These are phyloP conservation scores for Dipodomys merriami DNA, from an alignment of 2,113 vertebrate species.

Conservation along the genomic window DNA sequence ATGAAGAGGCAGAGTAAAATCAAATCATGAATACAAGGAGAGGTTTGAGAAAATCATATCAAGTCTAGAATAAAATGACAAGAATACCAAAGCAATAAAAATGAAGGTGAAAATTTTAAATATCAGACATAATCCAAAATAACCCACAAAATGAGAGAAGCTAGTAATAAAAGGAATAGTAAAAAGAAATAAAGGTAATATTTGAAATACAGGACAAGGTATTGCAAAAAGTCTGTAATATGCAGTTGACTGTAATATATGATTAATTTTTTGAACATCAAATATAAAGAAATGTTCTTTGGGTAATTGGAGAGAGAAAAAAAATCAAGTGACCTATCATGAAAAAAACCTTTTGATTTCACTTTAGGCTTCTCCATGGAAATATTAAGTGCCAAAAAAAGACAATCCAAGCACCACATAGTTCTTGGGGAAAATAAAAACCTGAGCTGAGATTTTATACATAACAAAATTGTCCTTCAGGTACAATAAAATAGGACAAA, in stretches of 20 bases:
- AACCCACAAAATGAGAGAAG: background rate
- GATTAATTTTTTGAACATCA: conserved; percentile 39
- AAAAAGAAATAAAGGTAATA: background rate
- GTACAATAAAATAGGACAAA: conserved; percentile 60
- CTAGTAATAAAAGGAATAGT: background rate
- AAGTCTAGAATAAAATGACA: background rate
- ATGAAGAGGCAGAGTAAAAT: background rate
- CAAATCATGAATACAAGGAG: background rate
- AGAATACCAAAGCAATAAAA: conserved; percentile 16
- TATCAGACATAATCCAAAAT: background rate
- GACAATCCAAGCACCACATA: background rate
- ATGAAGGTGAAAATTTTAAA: background rate
- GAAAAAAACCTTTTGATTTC: background rate
- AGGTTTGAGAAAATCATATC: conserved; percentile 10
- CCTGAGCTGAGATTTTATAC: conserved; percentile 24
- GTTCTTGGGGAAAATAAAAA: conserved; percentile 56
- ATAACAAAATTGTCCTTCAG: conserved; percentile 61
- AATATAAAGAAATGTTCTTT: background rate
- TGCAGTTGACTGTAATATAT: background rate
- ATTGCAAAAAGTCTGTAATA: background rate
- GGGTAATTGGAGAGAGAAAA: background rate
- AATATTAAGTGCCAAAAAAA: background rate
- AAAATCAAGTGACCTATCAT: too few species aligned
- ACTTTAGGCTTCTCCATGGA: background rate
- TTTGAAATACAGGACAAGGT: background rate